Evolutionary conservation across 2,113 vertebrate genomes (phyloP).

Genomic region (Neolamprologus toae): DNA sequence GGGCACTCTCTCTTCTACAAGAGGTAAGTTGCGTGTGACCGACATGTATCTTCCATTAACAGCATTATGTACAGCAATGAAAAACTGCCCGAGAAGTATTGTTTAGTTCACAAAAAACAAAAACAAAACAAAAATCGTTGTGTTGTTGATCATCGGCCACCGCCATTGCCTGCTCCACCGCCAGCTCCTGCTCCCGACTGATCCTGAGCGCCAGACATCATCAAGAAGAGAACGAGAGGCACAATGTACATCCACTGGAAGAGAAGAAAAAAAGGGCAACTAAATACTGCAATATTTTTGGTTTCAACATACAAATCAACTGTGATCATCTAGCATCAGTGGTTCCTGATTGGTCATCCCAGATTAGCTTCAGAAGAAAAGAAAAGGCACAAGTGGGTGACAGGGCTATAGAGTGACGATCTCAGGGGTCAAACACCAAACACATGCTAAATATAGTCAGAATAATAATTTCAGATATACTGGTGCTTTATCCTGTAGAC

Average conservation of each 20-base stretch:
- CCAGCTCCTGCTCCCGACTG: conserved; percentile 81
- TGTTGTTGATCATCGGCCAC: conserved; percentile 63
- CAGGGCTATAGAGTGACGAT: neutral
- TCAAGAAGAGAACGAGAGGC: conserved; percentile 88
- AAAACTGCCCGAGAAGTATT: neutral
- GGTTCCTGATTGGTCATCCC: conserved; percentile 6
- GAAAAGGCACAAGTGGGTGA: neutral
- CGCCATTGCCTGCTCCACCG: conserved; percentile 68
- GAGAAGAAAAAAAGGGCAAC: neutral
- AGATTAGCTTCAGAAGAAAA: conserved; percentile 1
- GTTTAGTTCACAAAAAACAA: neutral
- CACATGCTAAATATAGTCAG: neutral
- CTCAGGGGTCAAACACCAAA: conserved; percentile 32
- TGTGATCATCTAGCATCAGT: neutral
- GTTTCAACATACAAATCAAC: neutral
- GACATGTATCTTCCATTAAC: conserved; percentile 7
- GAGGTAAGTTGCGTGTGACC: neutral
- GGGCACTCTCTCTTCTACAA: neutral
- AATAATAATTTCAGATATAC: neutral
- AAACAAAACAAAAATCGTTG: neutral
- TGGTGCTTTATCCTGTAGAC: neutral
- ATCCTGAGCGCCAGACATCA: conserved; percentile 92
- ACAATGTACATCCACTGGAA: conserved; percentile 94
- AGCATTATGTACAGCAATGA: conserved; percentile 52
- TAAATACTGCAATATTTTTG: neutral